Evolutionary conservation across 2,113 vertebrate species (phyloP).

Genomic region (Ammodytes dubius): DNA sequence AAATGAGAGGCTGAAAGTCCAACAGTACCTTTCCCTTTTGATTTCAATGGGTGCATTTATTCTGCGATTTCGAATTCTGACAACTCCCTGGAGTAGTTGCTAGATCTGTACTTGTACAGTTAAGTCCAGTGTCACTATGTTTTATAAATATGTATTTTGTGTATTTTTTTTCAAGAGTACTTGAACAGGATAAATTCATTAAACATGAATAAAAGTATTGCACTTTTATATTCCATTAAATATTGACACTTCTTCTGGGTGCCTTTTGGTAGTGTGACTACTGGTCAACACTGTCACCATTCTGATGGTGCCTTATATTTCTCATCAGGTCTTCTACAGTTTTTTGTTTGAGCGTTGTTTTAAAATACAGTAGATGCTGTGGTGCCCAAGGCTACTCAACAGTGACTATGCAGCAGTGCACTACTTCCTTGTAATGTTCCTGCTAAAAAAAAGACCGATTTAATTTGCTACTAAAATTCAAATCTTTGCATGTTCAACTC

Average conservation of each 20-base stretch:
- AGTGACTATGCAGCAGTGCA: too few species aligned
- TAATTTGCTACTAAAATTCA: too few species aligned
- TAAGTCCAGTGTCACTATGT: slow-evolving; percentile 65
- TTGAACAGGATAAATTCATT: slow-evolving; percentile 86
- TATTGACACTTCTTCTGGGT: background rate
- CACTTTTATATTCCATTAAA: slow-evolving; percentile 79
- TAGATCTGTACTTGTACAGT: slow-evolving; percentile 75
- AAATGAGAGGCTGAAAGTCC: slow-evolving; percentile 43
- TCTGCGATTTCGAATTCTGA: slow-evolving; percentile 54
- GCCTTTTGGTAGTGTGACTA: background rate
- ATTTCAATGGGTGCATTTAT: slow-evolving; percentile 60
- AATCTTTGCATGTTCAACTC: too few species aligned
- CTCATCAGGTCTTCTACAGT: background rate
- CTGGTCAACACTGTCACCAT: background rate
- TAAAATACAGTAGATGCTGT: background rate
- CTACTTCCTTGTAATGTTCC: too few species aligned
- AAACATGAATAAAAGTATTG: slow-evolving; percentile 82
- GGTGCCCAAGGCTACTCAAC: too few species aligned
- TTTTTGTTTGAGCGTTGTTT: background rate
- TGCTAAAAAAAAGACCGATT: too few species aligned
- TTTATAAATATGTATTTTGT: slow-evolving; percentile 81
- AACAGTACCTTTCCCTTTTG: slow-evolving; percentile 42
- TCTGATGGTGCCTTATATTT: background rate
- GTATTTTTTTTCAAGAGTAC: slow-evolving; percentile 80
- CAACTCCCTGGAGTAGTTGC: slow-evolving; percentile 66